Base-by-base conservation (phyloP, 2,888 invertebrate genomes). In the Drosophila tanythrix region DNA sequence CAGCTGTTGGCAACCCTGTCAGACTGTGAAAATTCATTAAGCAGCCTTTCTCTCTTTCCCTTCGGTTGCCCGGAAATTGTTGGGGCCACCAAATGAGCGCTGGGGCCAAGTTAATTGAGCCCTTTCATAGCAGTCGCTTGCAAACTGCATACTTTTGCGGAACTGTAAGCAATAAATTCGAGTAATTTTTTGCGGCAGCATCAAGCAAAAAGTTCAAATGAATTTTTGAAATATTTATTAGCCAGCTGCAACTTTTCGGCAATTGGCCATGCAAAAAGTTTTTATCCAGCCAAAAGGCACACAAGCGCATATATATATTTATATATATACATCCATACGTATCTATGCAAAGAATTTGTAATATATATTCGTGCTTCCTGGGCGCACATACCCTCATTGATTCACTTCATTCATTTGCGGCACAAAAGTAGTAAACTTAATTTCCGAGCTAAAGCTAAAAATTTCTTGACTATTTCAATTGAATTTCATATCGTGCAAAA, bases 181-280 rank as follows among this genome's bases (percentile, higher is more conserved):
- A 64, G 52, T 38, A 40, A 63, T 27, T 57, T 64, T 53, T 40
- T 36, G 31, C 40, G n/a, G 58, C 35, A 4, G 18, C n/a, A 25
- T 50, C 46, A 25, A 36, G 36, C 59, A 53, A 55, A 73, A 74
- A 69, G 77, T 74, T 58, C 3, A 65, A 78, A 78, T 65, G 65
- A 61, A 74, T 66, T 79, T 79, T 52, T 74, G 25, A 79, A 79
- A 85, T 78, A 88, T 83, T 88, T 83, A 86, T 83, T 75, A 83
- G 79, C 60, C 70, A 73, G 56, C 61, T 72, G 65, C 63, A 85
- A 76, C 74, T 84, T 82, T 74, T 74, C 55, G 61, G 58, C 70
- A 79, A 73, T 74, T 80, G 80, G 70, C 67, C 51, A 66, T 71
- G 74, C 63, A 59, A 65, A 88, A 88, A 83, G 51, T 85, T 85